These are phyloP conservation scores for Lacerta bilineata DNA, from an alignment of 2,797 vertebrate genomes.

Conservation along the genomic window DNA sequence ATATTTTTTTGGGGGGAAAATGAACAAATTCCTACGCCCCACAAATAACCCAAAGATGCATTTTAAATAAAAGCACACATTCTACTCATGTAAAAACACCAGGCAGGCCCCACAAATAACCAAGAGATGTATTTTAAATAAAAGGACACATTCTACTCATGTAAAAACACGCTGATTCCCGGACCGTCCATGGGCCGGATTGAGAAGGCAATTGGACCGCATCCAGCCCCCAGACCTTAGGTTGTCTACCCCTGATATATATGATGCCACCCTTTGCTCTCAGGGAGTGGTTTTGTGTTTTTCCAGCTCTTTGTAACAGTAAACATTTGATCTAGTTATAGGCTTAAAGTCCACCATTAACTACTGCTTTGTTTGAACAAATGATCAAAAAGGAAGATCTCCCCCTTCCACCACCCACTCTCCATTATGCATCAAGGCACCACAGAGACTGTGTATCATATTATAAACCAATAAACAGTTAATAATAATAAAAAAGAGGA, in stretches of 20 bases:
- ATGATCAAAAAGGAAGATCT: neutral
- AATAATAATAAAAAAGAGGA: neutral
- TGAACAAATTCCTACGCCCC: too few relatives aligned
- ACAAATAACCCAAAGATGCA: too few relatives aligned
- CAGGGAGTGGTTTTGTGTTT: conserved; percentile 55
- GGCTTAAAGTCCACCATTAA: conserved; percentile 33
- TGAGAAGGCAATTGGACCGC: too few relatives aligned
- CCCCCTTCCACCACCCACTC: neutral
- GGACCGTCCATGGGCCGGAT: too few relatives aligned
- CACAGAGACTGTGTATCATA: conserved; percentile 1
- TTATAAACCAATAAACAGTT: conserved; percentile 2
- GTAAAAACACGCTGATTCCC: too few relatives aligned
- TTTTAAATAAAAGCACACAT: too few relatives aligned
- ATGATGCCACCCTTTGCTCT: conserved; percentile 60
- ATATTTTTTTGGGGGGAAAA: too few relatives aligned
- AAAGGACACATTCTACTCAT: too few relatives aligned
- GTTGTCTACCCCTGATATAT: neutral
- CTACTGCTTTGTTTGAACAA: conserved; percentile 8
- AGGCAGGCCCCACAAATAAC: too few relatives aligned
- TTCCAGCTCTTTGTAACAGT: conserved; percentile 69
- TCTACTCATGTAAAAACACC: too few relatives aligned
- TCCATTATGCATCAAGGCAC: neutral
- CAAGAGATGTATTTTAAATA: too few relatives aligned
- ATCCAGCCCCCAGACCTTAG: too few relatives aligned
- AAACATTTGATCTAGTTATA: conserved; percentile 72